Conservation (phyloP, 2,113 vertebrate genomes). For the Typhlomys cinereus region DNA sequence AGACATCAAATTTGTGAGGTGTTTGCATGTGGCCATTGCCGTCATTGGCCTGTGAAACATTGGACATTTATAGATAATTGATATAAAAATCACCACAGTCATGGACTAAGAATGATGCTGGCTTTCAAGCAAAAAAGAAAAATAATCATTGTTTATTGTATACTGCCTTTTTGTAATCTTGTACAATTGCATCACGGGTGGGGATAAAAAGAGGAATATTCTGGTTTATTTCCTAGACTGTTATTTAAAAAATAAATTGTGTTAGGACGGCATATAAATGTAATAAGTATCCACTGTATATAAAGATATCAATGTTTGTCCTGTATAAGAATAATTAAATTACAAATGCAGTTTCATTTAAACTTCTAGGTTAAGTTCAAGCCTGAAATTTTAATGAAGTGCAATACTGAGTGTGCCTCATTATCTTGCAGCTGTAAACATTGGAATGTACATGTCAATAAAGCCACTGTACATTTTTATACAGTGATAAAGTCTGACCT, state of each 20-base stretch:
- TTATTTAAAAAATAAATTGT: constrained; percentile 90
- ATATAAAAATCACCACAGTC: constrained; percentile 87
- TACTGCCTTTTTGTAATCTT: constrained; percentile 97
- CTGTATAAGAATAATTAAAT: constrained; percentile 98
- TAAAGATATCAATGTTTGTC: constrained; percentile 99
- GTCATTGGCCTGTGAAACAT: constrained; percentile 94
- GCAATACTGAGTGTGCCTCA: constrained; percentile 99
- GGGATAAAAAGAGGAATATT: constrained; percentile 89
- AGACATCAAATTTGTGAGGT: constrained; percentile 93
- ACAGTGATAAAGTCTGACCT: constrained; percentile 92
- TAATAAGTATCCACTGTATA: constrained; percentile 99
- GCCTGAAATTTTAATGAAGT: constrained; percentile 99
- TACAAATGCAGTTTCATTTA: constrained; percentile 98
- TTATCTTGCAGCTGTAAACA: constrained; percentile 99
- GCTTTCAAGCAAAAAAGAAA: constrained; percentile 83
- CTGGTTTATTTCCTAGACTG: constrained; percentile 94
- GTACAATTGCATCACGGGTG: constrained; percentile 96
- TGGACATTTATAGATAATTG: constrained; percentile 92
- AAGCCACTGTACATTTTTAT: constrained; percentile 99
- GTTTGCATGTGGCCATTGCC: constrained; percentile 98
- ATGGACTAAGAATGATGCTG: constrained; percentile 88
- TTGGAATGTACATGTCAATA: constrained; percentile 99
- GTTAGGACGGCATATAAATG: constrained; percentile 94
- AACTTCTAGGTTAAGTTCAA: constrained; percentile 99
- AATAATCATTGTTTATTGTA: constrained; percentile 91